Evolutionary conservation across 1,140 invertebrate species (phyloP).

Genomic region (Archivesica marissinica): DNA sequence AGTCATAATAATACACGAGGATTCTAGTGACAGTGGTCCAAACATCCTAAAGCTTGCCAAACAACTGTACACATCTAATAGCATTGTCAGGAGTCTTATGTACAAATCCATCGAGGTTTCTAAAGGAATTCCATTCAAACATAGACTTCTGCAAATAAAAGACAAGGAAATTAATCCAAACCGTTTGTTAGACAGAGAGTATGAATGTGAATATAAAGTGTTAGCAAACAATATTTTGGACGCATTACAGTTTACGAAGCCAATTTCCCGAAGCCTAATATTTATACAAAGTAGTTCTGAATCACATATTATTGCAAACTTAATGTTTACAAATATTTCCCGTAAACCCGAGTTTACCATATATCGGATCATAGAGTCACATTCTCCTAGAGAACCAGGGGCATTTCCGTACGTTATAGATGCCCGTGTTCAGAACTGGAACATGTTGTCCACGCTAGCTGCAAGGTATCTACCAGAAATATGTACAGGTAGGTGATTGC

Average conservation of each 20-base stretch:
- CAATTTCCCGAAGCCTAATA: neutral
- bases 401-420: neutral
- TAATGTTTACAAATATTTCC: constrained; percentile 71
- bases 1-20: neutral
- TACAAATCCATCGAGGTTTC: neutral
- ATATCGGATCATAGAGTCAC: neutral
- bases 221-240: neutral
- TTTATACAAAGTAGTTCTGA: neutral
- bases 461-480: neutral
- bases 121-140: neutral
- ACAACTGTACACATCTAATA: neutral
- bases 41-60: neutral
- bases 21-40: neutral
- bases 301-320: neutral
- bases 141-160: neutral
- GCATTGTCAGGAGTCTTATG: neutral
- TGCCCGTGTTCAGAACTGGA: neutral
- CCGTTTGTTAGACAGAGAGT: neutral
- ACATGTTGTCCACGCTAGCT: neutral
- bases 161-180: constrained; percentile 1
- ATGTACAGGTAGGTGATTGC: constrained; percentile 10
- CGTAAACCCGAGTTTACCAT: constrained; percentile 70
- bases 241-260: neutral
- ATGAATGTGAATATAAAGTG: constrained; percentile 1
- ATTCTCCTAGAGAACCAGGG: neutral